Conservation (phyloP, 2,888 invertebrate genomes). For the Dendrolimus houi region DNA sequence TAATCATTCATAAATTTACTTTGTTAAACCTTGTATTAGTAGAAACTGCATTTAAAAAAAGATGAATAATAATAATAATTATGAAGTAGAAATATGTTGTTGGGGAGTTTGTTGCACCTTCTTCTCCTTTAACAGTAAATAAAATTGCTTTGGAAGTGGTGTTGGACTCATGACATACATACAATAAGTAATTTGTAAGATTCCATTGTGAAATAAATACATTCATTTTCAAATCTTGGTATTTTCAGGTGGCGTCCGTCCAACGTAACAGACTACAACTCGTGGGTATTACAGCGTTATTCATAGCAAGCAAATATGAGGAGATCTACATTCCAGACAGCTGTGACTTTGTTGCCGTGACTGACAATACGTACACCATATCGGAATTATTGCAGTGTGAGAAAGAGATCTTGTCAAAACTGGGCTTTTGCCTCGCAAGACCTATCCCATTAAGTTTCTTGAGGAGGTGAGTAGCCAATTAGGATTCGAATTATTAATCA, state of each 20-base stretch:
- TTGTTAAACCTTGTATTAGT: no score
- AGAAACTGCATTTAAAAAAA: no score
- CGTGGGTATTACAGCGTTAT: constrained; percentile 92
- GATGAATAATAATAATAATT: no score
- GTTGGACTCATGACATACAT: no score
- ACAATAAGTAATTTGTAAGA: neutral
- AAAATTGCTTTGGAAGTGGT: neutral
- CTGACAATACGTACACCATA: constrained; percentile 90
- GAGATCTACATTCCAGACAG: constrained; percentile 94
- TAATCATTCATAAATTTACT: no score
- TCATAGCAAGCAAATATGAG: constrained; percentile 96
- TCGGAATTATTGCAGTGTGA: constrained; percentile 90
- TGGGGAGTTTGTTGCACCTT: no score
- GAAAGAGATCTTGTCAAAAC: constrained; percentile 81
- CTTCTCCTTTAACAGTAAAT: no score
- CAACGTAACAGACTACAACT: constrained; percentile 86
- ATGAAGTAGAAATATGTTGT: no score
- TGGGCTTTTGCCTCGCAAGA: constrained; percentile 89
- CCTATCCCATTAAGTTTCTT: constrained; percentile 94
- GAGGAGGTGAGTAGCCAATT: constrained; percentile 77
- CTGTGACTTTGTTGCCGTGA: constrained; percentile 92
- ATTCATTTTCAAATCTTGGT: neutral
- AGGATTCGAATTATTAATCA: no score
- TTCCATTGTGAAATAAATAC: neutral
- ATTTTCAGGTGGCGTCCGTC: constrained; percentile 76